These are phyloP conservation scores for Drosophila leonis DNA, from an alignment of 2,888 invertebrate genomes.

Conservation along the genomic window DNA sequence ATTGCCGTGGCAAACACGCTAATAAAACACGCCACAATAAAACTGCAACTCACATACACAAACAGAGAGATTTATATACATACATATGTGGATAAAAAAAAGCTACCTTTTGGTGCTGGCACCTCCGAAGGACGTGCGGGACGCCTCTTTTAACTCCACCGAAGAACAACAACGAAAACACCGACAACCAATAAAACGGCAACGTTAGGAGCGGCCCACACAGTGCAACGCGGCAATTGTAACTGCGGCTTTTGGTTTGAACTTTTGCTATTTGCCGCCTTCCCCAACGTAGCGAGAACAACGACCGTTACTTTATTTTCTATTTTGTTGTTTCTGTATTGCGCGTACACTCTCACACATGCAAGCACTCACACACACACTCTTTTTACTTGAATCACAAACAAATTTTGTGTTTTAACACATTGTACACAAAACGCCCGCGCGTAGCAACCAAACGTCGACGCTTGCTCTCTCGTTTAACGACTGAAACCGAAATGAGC, in stretches of 20 bases:
- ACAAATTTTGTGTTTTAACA: constrained; percentile 46
- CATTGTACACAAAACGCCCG: constrained; percentile 44
- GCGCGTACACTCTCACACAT: constrained; percentile 35
- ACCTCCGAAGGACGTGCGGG: constrained; percentile 56
- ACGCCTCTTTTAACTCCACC: constrained; percentile 26
- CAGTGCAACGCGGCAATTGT: constrained; percentile 47
- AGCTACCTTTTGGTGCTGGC: constrained; percentile 66
- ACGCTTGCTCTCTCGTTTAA: constrained; percentile 55
- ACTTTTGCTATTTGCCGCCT: constrained; percentile 57
- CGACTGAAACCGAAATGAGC: constrained; percentile 57
- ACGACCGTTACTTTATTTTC: constrained; percentile 48
- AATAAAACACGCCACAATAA: constrained; percentile 37
- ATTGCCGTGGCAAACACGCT: constrained; percentile 36
- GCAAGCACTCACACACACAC: constrained; percentile 31
- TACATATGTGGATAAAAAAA: constrained; percentile 51
- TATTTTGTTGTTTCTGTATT: constrained; percentile 54
- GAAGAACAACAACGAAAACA: constrained; percentile 45
- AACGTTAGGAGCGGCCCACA: constrained; percentile 30
- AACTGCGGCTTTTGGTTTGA: constrained; percentile 54
- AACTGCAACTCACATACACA: constrained; percentile 26
- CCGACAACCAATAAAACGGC: constrained; percentile 32
- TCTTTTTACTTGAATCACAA: constrained; percentile 39
- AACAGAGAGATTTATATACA: background rate
- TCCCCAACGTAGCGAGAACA: constrained; percentile 35
- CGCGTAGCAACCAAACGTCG: constrained; percentile 18